A percentile compares a stretch with the other conserved stretches of the same genome.
These are phyloP conservation scores for Argyra leucocephala DNA, from an alignment of 2,888 invertebrate genomes.

Conservation along the genomic window DNA sequence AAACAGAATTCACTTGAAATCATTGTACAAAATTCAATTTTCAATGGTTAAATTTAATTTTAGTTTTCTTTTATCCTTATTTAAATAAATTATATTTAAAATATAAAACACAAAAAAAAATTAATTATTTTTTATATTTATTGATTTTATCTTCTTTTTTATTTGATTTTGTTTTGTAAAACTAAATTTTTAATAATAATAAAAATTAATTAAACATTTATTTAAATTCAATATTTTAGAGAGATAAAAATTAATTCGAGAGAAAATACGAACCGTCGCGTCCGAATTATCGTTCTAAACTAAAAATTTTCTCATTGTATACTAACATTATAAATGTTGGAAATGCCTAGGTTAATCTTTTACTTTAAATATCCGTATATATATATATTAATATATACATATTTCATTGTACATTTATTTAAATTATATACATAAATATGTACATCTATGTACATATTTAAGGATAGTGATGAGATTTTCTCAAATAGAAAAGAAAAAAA, in stretches of 20 bases:
- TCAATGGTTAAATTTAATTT: too few species aligned
- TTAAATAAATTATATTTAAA: too few species aligned
- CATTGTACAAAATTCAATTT: too few species aligned
- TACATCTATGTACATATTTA: neutral
- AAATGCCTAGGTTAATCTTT: neutral
- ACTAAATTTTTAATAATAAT: too few species aligned
- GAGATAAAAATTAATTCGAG: neutral
- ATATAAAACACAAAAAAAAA: too few species aligned
- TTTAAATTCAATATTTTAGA: neutral
- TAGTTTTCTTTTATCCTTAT: too few species aligned
- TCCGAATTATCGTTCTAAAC: neutral
- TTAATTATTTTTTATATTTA: too few species aligned
- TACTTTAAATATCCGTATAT: neutral
- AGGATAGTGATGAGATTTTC: neutral
- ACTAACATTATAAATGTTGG: neutral
- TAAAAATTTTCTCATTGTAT: neutral
- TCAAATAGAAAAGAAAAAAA: neutral
- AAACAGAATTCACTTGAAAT: too few species aligned
- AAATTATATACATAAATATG: neutral
- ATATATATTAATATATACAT: neutral
- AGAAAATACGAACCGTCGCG: conserved; percentile 5
- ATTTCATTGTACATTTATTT: too few species aligned
- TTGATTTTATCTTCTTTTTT: neutral
- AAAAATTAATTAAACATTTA: neutral
- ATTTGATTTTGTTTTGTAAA: neutral